Conservation (phyloP, 2,888 invertebrate genomes). For the Drosophila pseudotakahashii region DNA sequence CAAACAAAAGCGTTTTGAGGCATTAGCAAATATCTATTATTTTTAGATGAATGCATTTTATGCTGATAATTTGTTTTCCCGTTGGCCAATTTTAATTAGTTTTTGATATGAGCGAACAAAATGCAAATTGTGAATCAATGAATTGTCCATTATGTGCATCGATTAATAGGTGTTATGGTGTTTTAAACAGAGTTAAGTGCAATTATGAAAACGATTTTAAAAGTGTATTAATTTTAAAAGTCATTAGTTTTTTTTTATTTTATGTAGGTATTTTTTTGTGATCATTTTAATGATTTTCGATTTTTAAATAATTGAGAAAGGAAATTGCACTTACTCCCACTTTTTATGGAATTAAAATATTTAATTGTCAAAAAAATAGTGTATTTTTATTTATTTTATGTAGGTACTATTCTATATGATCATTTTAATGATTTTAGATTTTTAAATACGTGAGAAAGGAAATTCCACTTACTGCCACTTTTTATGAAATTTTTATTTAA, state of each 20-base stretch:
- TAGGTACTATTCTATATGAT: too few species aligned
- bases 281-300: too few species aligned
- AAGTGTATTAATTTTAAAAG: neutral
- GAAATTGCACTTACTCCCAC: too few species aligned
- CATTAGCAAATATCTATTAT: constrained; percentile 19
- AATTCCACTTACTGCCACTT: too few species aligned
- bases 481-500: too few species aligned
- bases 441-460: too few species aligned
- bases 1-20: constrained; percentile 1
- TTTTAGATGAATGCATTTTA: constrained; percentile 26
- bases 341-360: too few species aligned
- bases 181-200: neutral
- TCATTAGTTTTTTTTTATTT: too few species aligned
- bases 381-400: too few species aligned
- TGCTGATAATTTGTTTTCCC: constrained; percentile 21
- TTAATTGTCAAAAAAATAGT: too few species aligned
- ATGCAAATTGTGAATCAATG: constrained; percentile 12
- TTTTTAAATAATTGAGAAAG: neutral
- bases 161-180: neutral
- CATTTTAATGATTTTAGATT: too few species aligned
- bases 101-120: constrained; percentile 15
- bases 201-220: neutral
- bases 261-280: too few species aligned
- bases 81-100: constrained; percentile 35
- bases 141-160: constrained; percentile 1